These are phyloP conservation scores for Zaprionus davidi DNA, from an alignment of 1,140 invertebrate genomes.

Conservation along the genomic window DNA sequence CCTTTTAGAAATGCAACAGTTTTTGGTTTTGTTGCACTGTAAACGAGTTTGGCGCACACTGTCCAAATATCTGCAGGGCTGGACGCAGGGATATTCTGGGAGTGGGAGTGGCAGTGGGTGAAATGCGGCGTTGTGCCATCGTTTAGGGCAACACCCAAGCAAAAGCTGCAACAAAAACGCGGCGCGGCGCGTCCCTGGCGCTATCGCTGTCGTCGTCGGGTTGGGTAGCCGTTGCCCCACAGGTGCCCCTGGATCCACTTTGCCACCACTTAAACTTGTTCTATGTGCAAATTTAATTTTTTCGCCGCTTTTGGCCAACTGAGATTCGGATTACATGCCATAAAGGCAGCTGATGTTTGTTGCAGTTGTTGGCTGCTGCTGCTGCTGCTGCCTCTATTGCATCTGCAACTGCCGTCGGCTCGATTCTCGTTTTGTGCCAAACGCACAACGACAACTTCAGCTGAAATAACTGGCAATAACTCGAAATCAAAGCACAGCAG, in stretches of 20 bases:
- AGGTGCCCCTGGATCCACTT: constrained; percentile 14
- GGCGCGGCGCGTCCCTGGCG: neutral
- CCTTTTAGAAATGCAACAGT: constrained; percentile 54
- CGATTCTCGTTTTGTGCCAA: constrained; percentile 15
- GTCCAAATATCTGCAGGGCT: constrained; percentile 57
- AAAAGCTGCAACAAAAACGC: constrained; percentile 3
- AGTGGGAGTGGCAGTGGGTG: neutral
- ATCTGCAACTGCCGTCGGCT: constrained; percentile 16
- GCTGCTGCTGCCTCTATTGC: constrained; percentile 21
- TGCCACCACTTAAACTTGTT: constrained; percentile 74
- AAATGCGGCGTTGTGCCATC: neutral
- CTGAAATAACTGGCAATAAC: constrained; percentile 64
- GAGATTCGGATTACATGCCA: constrained; percentile 75
- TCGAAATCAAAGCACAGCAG: constrained; percentile 76
- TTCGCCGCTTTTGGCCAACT: constrained; percentile 65
- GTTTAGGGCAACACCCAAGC: constrained; percentile 3
- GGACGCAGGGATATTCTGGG: neutral
- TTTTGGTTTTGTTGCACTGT: constrained; percentile 44
- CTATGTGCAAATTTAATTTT: constrained; percentile 77
- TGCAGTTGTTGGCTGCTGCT: constrained; percentile 20
- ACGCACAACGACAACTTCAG: constrained; percentile 17
- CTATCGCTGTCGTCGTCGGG: neutral
- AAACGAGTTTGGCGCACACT: constrained; percentile 65
- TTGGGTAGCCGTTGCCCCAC: neutral
- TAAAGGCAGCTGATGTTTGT: constrained; percentile 51